A percentile compares a stretch with the other conserved stretches of the same genome.
These are phyloP conservation scores for Gobius niger DNA, from an alignment of 2,113 vertebrate species.

Conservation along the genomic window DNA sequence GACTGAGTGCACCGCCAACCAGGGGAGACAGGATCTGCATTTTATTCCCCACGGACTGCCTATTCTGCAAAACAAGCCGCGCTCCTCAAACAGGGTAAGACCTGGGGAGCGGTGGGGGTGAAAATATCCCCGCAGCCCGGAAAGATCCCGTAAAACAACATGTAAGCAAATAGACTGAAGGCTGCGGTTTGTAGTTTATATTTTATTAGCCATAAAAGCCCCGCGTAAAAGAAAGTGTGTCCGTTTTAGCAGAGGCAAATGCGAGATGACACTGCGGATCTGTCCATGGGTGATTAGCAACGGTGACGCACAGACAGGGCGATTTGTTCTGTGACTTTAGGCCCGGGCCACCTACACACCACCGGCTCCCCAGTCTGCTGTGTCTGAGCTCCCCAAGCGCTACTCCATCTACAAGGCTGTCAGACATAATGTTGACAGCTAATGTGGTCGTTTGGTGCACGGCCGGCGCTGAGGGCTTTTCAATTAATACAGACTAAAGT, in stretches of 20 bases:
- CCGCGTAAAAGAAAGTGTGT: conserved; percentile 17
- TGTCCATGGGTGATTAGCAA: conserved; percentile 50
- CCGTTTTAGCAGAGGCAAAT: conserved; percentile 42
- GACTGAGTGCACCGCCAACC: conserved; percentile 44
- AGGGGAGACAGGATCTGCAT: conserved; percentile 66
- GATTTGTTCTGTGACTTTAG: conserved; percentile 65
- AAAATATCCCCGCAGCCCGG: conserved; percentile 46
- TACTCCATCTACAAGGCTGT: conserved; percentile 59
- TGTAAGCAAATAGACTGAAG: conserved; percentile 54
- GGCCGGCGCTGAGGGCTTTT: conserved; percentile 68
- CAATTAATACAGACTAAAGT: conserved; percentile 70
- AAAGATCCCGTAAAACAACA: conserved; percentile 44
- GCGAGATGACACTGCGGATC: conserved; percentile 45
- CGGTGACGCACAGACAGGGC: conserved; percentile 40
- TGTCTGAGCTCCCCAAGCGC: conserved; percentile 55
- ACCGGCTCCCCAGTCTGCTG: conserved; percentile 34
- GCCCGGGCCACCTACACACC: conserved; percentile 54
- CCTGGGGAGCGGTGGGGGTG: conserved; percentile 46
- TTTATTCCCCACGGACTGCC: conserved; percentile 55
- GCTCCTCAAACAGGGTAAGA: conserved; percentile 49
- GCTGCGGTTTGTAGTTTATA: conserved; percentile 46
- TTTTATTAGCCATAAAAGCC: conserved; percentile 27
- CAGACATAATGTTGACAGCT: conserved; percentile 69
- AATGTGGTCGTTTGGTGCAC: conserved; percentile 71
- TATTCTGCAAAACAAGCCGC: conserved; percentile 41